Conservation (phyloP, 1,140 invertebrate species). For the Oedothorax gibbosus region DNA sequence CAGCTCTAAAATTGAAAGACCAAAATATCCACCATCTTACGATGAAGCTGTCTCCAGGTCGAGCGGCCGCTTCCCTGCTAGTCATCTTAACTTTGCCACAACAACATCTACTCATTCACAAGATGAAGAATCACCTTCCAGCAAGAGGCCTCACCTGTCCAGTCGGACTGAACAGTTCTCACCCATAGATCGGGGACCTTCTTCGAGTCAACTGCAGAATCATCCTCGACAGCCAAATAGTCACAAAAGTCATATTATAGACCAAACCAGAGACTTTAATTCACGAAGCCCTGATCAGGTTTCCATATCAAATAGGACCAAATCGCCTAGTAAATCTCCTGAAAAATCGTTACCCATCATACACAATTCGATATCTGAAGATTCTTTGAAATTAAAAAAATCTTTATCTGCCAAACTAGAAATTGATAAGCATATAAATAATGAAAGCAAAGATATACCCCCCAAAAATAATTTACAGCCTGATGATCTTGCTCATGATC, state of each 20-base stretch:
- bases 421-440: conserved; percentile 13
- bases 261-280: conserved; percentile 40
- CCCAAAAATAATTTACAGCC: neutral
- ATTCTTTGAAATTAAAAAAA: conserved; percentile 35
- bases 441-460: conserved; percentile 20
- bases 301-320: conserved; percentile 7
- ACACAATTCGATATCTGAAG: conserved; percentile 11
- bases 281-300: conserved; percentile 5
- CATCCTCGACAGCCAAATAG: conserved; percentile 37
- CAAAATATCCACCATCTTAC: conserved; percentile 63
- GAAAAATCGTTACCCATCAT: conserved; percentile 17
- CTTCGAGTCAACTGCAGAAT: conserved; percentile 37
- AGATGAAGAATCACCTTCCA: conserved; percentile 82
- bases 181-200: conserved; percentile 30
- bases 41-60: conserved; percentile 60
- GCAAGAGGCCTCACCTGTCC: conserved; percentile 62
- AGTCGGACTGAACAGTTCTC: conserved; percentile 18
- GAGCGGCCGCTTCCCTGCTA: conserved; percentile 55
- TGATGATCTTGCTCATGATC: conserved; percentile 68
- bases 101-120: conserved; percentile 74
- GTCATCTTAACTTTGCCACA: conserved; percentile 53
- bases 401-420: conserved; percentile 13
- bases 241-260: conserved; percentile 38
- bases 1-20: conserved; percentile 55
- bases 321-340: conserved; percentile 46